phyloP scores from a whole-genome alignment of 2,888 invertebrate species.

The Calephelis perditalis region DNA sequence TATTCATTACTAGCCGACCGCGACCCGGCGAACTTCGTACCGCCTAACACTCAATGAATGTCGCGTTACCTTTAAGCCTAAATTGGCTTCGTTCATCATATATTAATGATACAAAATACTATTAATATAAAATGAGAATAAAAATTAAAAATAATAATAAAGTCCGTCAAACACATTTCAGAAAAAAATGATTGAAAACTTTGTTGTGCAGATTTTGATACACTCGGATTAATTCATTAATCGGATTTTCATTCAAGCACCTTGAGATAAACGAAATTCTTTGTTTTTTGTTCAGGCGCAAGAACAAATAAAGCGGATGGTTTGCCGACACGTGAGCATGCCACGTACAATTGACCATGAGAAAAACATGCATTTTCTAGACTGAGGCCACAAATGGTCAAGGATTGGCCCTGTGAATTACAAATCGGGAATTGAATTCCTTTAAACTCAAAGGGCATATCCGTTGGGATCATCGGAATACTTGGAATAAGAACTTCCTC shows the following conservation, averaged over 20 bases:
- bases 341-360: slow-evolving; percentile 29
- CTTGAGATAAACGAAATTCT: slow-evolving; percentile 25
- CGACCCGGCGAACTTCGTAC: too few relatives aligned
- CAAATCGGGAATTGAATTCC: slow-evolving; percentile 29
- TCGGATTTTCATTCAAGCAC: slow-evolving; percentile 19
- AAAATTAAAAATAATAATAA: too few relatives aligned
- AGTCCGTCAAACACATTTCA: too few relatives aligned
- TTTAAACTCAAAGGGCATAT: slow-evolving; percentile 23
- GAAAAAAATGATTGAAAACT: too few relatives aligned
- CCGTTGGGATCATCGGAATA: slow-evolving; percentile 9
- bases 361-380: slow-evolving; percentile 30
- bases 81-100: too few relatives aligned
- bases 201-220: too few relatives aligned
- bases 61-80: too few relatives aligned
- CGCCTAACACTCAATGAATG: too few relatives aligned
- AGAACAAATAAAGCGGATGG: slow-evolving; percentile 22
- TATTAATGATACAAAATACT: too few relatives aligned
- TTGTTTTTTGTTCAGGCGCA: slow-evolving; percentile 24
- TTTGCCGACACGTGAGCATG: slow-evolving; percentile 34
- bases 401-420: slow-evolving; percentile 26
- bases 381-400: slow-evolving; percentile 23
- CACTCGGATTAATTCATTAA: too few relatives aligned
- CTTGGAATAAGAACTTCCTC: slow-evolving; percentile 20
- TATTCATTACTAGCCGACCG: too few relatives aligned
- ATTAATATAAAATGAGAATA: too few relatives aligned